Base-by-base conservation (phyloP, 2,888 invertebrate species). In the Oxytorus armatus region DNA sequence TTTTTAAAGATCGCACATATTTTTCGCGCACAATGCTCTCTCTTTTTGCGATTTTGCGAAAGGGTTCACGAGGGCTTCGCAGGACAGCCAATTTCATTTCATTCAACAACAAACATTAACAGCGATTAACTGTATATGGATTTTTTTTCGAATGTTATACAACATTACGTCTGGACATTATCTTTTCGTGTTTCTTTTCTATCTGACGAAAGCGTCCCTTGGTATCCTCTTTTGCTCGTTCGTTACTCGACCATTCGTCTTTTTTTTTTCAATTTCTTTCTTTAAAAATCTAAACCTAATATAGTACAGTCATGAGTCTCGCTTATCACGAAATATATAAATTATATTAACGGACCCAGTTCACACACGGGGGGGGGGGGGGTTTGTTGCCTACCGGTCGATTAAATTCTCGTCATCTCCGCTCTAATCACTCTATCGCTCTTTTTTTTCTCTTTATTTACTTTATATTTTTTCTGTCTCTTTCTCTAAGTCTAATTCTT, bases 271-370 rank as follows among this genome's bases (percentile, higher is more conserved):
- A n/a, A n/a, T 49, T 63, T 55, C 36, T 77, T 61, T 74, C 42
- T 36, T 83, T 81, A 81, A 81, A 77, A 82, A 82, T 78, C 79
- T 84, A 82, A 85, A 69, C 75, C 88, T 89, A 90, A 82, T 90
- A 90, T 91, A 88, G 88, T 90, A 91, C 90, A 91, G 86, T 89
- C 87, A 86, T 87, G 86, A 87, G 85, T 86, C 85, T 88, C 84
- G 81, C 78, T 87, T 85, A 86, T 88, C 85, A 87, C 87, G 86
- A 88, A 88, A 84, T 84, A 83, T 87, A 86, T 90, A 90, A 89
- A 89, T 89, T 87, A 88, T 86, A 86, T 76, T 79, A 84, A 84
- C 86, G 86, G 69, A 77, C 81, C 74, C 74, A 77, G 63, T 86
- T 86, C 84, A 84, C 66, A 66, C 44, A 25, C 11, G 39, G 59